These are phyloP conservation scores for Furnarius figulus DNA, from an alignment of 2,113 vertebrate genomes.

Conservation along the genomic window DNA sequence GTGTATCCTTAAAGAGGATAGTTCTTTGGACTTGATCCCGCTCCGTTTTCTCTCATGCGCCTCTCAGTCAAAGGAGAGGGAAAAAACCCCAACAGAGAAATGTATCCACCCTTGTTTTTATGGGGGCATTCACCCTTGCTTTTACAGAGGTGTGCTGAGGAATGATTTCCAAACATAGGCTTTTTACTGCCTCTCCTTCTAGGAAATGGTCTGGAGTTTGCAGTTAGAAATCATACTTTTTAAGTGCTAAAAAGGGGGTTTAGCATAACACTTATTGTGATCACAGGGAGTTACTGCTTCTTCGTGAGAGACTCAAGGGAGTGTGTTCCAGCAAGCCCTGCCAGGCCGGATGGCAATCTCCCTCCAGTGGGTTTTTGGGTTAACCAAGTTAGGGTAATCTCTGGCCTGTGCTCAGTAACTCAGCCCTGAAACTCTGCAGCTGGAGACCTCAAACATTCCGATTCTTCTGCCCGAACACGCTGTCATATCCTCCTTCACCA, in stretches of 20 bases:
- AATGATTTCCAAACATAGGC: background rate
- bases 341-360: background rate
- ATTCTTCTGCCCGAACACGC: background rate
- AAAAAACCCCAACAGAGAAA: background rate
- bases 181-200: background rate
- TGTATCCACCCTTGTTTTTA: background rate
- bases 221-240: background rate
- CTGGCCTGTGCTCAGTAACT: slow-evolving; percentile 11
- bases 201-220: background rate
- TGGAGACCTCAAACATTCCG: background rate
- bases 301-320: rapidly evolving
- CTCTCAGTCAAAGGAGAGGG: background rate
- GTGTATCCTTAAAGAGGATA: slow-evolving; percentile 60
- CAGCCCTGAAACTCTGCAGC: slow-evolving; percentile 7
- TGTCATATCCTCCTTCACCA: slow-evolving; percentile 22
- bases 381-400: background rate
- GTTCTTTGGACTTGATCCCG: slow-evolving; percentile 60
- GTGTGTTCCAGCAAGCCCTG: background rate
- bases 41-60: background rate
- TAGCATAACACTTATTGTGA: background rate
- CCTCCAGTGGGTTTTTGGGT: background rate
- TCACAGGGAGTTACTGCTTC: background rate
- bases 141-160: background rate
- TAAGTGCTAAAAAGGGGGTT: background rate
- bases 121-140: background rate